Evolutionary conservation across 2,888 invertebrate species (phyloP).

Genomic region (Megamerina dolium): DNA sequence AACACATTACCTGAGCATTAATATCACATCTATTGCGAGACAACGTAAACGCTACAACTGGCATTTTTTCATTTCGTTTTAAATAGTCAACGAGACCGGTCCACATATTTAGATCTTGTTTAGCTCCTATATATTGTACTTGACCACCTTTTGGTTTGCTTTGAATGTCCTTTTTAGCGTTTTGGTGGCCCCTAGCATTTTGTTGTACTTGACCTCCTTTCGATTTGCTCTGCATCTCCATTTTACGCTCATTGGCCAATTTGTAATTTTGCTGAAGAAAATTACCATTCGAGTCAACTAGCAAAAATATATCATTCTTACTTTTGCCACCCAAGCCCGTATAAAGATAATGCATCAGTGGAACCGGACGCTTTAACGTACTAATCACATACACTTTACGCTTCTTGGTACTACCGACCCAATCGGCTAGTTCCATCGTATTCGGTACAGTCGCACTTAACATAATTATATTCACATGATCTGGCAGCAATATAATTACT

Average conservation of each 20-base stretch:
- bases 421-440: constrained; percentile 89
- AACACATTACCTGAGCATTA: constrained; percentile 47
- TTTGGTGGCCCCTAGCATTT: constrained; percentile 18
- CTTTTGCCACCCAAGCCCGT: constrained; percentile 64
- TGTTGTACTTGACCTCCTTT: constrained; percentile 26
- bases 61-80: constrained; percentile 73
- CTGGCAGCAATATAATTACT: constrained; percentile 89
- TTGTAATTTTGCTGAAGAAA: constrained; percentile 62
- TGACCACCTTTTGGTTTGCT: constrained; percentile 30
- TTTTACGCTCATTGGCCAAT: constrained; percentile 53
- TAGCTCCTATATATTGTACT: constrained; percentile 41
- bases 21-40: constrained; percentile 61
- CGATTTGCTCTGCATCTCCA: constrained; percentile 36
- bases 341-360: constrained; percentile 89
- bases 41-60: constrained; percentile 90
- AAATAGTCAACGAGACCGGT: constrained; percentile 77
- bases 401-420: constrained; percentile 83
- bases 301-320: constrained; percentile 67
- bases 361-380: constrained; percentile 89
- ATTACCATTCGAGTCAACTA: constrained; percentile 71
- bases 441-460: constrained; percentile 98
- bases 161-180: constrained; percentile 46
- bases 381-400: constrained; percentile 89
- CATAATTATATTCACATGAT: constrained; percentile 93
- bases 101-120: constrained; percentile 79